A percentile compares a stretch with the other conserved stretches of the same genome.
Conservation (phyloP, 2,888 invertebrate genomes). For the Hirudinaria manillensis region DNA sequence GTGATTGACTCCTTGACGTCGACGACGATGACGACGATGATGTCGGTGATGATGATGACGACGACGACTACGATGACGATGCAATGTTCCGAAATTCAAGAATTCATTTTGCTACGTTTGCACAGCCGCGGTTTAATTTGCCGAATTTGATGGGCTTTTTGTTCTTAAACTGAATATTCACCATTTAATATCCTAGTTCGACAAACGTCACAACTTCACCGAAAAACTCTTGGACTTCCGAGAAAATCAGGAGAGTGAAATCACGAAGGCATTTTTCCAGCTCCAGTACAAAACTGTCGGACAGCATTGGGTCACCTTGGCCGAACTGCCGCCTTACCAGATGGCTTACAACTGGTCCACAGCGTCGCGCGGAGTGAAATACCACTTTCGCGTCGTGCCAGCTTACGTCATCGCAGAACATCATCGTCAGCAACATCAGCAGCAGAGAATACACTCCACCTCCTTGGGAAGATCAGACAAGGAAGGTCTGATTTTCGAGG, state of each 20-base stretch:
- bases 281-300: slow-evolving; percentile 26
- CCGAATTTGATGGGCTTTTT: no score
- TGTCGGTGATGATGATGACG: no score
- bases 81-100: no score
- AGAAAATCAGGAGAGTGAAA: background rate
- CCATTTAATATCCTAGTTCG: background rate
- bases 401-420: slow-evolving; percentile 17
- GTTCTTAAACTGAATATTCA: no score
- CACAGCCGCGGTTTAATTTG: no score
- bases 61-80: no score
- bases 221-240: background rate
- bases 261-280: slow-evolving; percentile 12
- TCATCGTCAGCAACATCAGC: background rate
- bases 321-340: slow-evolving; percentile 16
- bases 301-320: slow-evolving; percentile 24
- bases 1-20: no score
- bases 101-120: no score
- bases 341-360: slow-evolving; percentile 34
- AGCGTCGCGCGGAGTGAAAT: slow-evolving; percentile 36
- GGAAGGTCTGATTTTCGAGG: slow-evolving; percentile 13
- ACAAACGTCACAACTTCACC: slow-evolving; percentile 15
- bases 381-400: slow-evolving; percentile 37
- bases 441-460: background rate
- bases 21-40: no score
- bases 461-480: background rate